phyloP scores from a whole-genome alignment of 2,888 invertebrate genomes.

The Clusia tigrina region DNA sequence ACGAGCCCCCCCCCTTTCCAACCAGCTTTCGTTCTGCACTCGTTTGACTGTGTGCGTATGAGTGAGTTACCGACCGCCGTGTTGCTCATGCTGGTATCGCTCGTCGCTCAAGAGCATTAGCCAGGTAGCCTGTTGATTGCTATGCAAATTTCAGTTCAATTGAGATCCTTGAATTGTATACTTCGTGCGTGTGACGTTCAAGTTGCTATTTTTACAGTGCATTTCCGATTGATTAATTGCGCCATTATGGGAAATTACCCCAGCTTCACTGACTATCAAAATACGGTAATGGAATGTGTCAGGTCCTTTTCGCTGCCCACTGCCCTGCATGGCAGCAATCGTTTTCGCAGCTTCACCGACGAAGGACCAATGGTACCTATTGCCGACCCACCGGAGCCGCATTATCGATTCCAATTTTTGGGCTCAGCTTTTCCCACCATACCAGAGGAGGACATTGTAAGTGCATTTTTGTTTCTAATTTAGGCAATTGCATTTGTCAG shows the following conservation, averaged over 20 bases:
- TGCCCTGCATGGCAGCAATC: slow-evolving; percentile 52
- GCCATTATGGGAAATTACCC: slow-evolving; percentile 53
- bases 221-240: background rate
- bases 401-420: slow-evolving; percentile 51
- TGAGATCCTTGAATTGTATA: slow-evolving; percentile 50
- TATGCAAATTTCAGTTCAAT: slow-evolving; percentile 47
- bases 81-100: no score
- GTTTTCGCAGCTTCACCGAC: slow-evolving; percentile 58
- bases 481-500: slow-evolving; percentile 3
- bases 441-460: slow-evolving; percentile 59
- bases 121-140: slow-evolving; percentile 52
- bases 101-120: no score
- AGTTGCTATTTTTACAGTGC: background rate
- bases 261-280: slow-evolving; percentile 53
- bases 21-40: no score
- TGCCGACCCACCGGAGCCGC: slow-evolving; percentile 46
- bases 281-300: slow-evolving; percentile 56
- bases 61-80: no score
- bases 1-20: no score
- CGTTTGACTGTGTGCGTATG: no score
- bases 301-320: slow-evolving; percentile 55
- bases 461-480: no score
- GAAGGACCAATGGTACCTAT: no score
- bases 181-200: background rate
- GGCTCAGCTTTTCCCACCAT: slow-evolving; percentile 58